Conservation (phyloP, 1,140 invertebrate genomes). For the Trachymyrmex cornetzi region DNA sequence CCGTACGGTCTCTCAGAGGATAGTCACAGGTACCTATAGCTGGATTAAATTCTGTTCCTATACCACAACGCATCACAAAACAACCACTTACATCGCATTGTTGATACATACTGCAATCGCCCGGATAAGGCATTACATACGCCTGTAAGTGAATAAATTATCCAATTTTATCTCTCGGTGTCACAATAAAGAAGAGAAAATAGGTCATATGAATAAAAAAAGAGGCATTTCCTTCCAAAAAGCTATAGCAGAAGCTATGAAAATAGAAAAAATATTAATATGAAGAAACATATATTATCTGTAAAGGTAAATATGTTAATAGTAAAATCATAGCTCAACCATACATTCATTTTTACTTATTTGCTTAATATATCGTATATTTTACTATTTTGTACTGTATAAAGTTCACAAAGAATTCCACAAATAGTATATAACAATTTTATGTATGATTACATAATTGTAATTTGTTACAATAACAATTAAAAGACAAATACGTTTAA, state of each 20-base stretch:
- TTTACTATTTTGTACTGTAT: not conserved
- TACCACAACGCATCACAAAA: constrained; percentile 81
- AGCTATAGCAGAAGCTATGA: not conserved
- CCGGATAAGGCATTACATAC: constrained; percentile 75
- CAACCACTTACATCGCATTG: constrained; percentile 83
- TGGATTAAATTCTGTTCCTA: constrained; percentile 84
- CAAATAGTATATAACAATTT: constrained; percentile 27
- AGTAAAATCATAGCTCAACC: not conserved
- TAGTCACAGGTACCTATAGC: constrained; percentile 82
- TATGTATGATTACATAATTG: not conserved
- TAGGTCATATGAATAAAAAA: not conserved
- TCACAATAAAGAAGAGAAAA: constrained; percentile 27
- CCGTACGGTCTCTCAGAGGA: constrained; percentile 69
- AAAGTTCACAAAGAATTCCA: not conserved
- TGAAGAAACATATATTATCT: not conserved
- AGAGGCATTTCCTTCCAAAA: not conserved
- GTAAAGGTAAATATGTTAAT: not conserved
- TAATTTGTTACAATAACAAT: not conserved
- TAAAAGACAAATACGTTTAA: not conserved
- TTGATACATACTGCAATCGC: constrained; percentile 84
- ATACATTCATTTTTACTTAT: not conserved
- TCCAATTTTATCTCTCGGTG: constrained; percentile 7
- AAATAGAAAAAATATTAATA: not conserved
- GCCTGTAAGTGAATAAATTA: constrained; percentile 61
- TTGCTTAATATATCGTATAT: not conserved